A percentile compares a stretch with the other conserved stretches of the same genome.
phyloP scores from a whole-genome alignment of 2,888 invertebrate species.

The Dioctria linearis region DNA sequence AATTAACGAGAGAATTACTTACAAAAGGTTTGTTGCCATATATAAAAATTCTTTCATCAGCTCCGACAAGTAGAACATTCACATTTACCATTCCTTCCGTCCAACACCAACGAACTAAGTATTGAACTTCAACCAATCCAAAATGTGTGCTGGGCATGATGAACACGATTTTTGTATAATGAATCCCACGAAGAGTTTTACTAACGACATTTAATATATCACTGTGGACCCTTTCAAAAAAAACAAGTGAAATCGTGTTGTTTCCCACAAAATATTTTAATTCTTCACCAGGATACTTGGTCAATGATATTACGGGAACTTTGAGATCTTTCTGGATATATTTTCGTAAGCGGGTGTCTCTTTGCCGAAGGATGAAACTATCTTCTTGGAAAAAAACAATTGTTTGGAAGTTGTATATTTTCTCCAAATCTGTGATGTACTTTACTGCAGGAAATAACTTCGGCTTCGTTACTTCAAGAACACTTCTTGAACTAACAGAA shows the following conservation, averaged over 20 bases:
- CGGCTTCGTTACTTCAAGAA: neutral
- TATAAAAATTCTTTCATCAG: neutral
- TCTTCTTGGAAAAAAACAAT: neutral
- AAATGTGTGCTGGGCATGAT: neutral
- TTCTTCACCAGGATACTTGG: neutral
- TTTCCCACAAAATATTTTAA: slow-evolving; percentile 3
- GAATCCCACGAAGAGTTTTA: slow-evolving; percentile 27
- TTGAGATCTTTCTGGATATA: neutral
- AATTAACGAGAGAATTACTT: neutral
- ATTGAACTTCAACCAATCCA: neutral
- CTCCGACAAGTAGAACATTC: neutral
- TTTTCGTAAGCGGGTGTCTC: neutral
- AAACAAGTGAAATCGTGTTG: slow-evolving; percentile 9
- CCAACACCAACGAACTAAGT: slow-evolving; percentile 44
- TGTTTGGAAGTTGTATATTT: slow-evolving; percentile 18
- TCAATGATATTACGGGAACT: slow-evolving; percentile 19
- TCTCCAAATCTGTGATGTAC: neutral
- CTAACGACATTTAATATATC: neutral
- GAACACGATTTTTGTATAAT: slow-evolving; percentile 66
- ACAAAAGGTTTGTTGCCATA: slow-evolving; percentile 43
- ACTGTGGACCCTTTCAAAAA: neutral
- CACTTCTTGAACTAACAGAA: neutral
- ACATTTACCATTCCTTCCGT: slow-evolving; percentile 39
- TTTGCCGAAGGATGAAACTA: neutral
- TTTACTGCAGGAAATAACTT: neutral